Evolutionary conservation across 2,113 vertebrate species (phyloP).

Genomic region (Aphyosemion australe): DNA sequence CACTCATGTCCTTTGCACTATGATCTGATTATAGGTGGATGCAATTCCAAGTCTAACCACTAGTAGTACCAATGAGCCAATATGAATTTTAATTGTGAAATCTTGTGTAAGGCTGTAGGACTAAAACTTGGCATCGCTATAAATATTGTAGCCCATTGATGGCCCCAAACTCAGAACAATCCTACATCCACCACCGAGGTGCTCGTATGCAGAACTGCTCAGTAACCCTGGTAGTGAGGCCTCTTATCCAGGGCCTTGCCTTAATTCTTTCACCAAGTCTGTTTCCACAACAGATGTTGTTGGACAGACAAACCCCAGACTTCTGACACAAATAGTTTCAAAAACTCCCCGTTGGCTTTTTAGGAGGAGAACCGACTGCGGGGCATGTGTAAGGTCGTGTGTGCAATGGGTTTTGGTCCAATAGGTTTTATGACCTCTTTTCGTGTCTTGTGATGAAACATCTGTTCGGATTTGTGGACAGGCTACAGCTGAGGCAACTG

Average conservation of each 20-base stretch:
- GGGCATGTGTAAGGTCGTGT: conserved; percentile 73
- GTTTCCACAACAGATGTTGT: conserved; percentile 67
- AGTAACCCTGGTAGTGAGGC: conserved; percentile 65
- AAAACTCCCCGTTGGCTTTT: conserved; percentile 72
- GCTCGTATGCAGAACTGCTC: conserved; percentile 35
- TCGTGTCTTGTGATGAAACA: conserved; percentile 73
- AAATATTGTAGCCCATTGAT: too few species aligned
- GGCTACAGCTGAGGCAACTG: conserved; percentile 52
- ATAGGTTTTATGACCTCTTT: conserved; percentile 69
- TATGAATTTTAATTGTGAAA: too few species aligned
- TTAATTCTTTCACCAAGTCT: conserved; percentile 76
- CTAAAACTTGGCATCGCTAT: too few species aligned
- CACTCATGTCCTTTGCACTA: too few species aligned
- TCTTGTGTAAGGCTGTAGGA: too few species aligned
- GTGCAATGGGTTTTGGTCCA: conserved; percentile 66
- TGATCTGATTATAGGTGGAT: too few species aligned
- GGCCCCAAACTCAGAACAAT: too few species aligned
- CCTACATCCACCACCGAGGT: too few species aligned
- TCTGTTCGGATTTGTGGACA: conserved; percentile 69
- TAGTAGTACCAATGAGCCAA: too few species aligned
- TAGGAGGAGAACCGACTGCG: conserved; percentile 52
- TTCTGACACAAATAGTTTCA: conserved; percentile 73
- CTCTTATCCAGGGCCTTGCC: conserved; percentile 40
- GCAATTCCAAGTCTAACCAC: too few species aligned
- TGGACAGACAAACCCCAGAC: conserved; percentile 68